These are phyloP conservation scores for Xenopus borealis DNA, from an alignment of 2,113 vertebrate genomes.

Conservation along the genomic window DNA sequence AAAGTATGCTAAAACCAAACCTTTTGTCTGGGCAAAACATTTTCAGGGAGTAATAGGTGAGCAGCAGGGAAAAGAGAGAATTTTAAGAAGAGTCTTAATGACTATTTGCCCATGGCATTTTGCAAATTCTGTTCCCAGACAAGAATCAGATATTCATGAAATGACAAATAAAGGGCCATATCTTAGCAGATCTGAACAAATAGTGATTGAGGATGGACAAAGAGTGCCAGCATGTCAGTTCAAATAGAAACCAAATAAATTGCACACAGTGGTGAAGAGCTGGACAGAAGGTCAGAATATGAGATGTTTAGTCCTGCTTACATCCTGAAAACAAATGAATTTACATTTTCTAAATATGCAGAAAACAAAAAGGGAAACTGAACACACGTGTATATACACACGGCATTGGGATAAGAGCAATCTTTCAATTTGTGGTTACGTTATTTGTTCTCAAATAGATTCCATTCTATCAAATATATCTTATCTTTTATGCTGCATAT, in stretches of 20 bases:
- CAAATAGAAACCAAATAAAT: constrained; percentile 42
- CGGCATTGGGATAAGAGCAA: too few relatives aligned
- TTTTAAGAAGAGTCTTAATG: constrained; percentile 1
- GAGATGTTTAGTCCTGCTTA: constrained; percentile 1
- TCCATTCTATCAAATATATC: too few relatives aligned
- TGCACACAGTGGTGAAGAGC: constrained; percentile 3
- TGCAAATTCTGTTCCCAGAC: constrained; percentile 27
- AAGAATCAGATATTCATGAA: constrained; percentile 38
- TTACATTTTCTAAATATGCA: too few relatives aligned
- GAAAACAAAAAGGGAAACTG: too few relatives aligned
- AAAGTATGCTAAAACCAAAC: constrained; percentile 39
- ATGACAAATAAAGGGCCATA: constrained; percentile 42
- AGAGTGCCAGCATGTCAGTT: constrained; percentile 40
- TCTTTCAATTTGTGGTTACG: too few relatives aligned
- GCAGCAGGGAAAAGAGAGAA: constrained; percentile 9
- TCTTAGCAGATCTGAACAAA: constrained; percentile 42
- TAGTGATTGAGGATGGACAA: constrained; percentile 41
- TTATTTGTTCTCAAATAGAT: too few relatives aligned
- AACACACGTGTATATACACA: too few relatives aligned
- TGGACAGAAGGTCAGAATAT: constrained; percentile 28
- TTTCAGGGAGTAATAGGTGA: constrained; percentile 30
- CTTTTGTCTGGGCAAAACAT: constrained; percentile 38
- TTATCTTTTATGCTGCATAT: not conserved
- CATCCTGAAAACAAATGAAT: not conserved
- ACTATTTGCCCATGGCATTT: constrained; percentile 25